Conservation (phyloP, 2,888 invertebrate genomes). For the Scaptomyza reducta region DNA sequence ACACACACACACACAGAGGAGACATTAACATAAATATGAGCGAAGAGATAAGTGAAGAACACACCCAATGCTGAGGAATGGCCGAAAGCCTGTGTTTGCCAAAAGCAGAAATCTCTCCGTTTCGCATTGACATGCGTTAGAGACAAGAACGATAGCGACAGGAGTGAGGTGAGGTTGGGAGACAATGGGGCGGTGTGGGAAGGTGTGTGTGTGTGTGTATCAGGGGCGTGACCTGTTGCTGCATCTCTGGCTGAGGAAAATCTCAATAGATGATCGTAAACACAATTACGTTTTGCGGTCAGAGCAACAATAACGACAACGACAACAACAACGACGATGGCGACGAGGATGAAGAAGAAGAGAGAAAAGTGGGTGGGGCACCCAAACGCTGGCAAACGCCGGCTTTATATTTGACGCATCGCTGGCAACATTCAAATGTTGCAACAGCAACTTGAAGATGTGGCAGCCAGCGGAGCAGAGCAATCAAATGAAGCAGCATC, state of each 20-base stretch:
- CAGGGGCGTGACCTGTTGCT: constrained; percentile 67
- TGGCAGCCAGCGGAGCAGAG: constrained; percentile 26
- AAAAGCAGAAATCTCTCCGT: constrained; percentile 18
- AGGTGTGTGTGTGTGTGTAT: constrained; percentile 25
- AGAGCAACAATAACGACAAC: constrained; percentile 34
- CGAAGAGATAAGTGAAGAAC: constrained; percentile 70
- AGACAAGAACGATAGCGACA: constrained; percentile 25
- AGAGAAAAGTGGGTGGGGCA: constrained; percentile 63
- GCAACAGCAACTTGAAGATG: constrained; percentile 55
- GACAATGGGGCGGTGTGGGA: constrained; percentile 42
- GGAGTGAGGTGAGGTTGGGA: constrained; percentile 2
- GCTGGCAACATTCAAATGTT: constrained; percentile 68
- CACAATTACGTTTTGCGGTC: constrained; percentile 68
- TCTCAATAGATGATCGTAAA: constrained; percentile 77
- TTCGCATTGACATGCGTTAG: constrained; percentile 72
- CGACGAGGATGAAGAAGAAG: not conserved
- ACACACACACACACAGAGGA: constrained; percentile 42
- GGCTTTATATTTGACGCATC: constrained; percentile 72
- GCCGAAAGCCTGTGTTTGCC: constrained; percentile 35
- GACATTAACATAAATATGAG: constrained; percentile 77
- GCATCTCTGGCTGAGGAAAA: constrained; percentile 46
- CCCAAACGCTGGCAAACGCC: constrained; percentile 38
- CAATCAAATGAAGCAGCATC: constrained; percentile 50
- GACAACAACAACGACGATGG: constrained; percentile 15
- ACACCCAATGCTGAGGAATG: constrained; percentile 50